phyloP scores from a whole-genome alignment of 2,113 vertebrate genomes.

The Bubalus kerabau region DNA sequence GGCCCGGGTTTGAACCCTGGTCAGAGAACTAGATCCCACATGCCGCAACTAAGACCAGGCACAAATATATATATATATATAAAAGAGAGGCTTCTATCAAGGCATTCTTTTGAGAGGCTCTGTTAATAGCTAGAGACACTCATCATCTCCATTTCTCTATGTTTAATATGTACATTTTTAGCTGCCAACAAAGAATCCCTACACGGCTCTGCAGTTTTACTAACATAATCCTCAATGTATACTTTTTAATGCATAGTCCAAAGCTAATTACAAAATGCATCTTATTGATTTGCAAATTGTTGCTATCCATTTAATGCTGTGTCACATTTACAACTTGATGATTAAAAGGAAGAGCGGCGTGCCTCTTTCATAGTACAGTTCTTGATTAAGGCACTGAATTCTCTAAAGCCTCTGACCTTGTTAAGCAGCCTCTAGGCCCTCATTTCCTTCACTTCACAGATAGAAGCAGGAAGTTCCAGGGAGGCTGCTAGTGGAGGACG shows the following conservation, averaged over 20 bases:
- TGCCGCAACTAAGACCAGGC: background rate
- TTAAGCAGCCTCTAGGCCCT: background rate
- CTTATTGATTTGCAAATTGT: slow-evolving; percentile 50
- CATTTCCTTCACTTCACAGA: background rate
- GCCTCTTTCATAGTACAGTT: background rate
- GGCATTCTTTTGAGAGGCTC: slow-evolving; percentile 22
- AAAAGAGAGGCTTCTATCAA: background rate
- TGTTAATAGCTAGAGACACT: slow-evolving; percentile 24
- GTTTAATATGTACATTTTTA: slow-evolving; percentile 24
- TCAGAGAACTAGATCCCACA: background rate
- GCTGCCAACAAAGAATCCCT: slow-evolving; percentile 12
- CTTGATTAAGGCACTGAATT: slow-evolving; percentile 41
- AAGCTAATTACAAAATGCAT: slow-evolving; percentile 32
- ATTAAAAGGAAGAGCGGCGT: slow-evolving; percentile 33
- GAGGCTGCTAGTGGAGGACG: background rate
- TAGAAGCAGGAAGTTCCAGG: background rate
- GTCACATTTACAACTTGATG: slow-evolving; percentile 45
- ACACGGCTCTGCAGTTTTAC: background rate
- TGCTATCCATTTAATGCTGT: slow-evolving; percentile 55
- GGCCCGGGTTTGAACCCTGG: background rate
- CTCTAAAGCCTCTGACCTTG: slow-evolving; percentile 29
- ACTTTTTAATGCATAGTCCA: slow-evolving; percentile 51
- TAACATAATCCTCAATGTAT: background rate
- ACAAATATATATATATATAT: background rate
- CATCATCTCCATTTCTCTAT: slow-evolving; percentile 7